Percentiles rank a stretch among this genome's conserved stretches.
Conservation (phyloP, 2,113 vertebrate genomes). For the Mobula hypostoma region DNA sequence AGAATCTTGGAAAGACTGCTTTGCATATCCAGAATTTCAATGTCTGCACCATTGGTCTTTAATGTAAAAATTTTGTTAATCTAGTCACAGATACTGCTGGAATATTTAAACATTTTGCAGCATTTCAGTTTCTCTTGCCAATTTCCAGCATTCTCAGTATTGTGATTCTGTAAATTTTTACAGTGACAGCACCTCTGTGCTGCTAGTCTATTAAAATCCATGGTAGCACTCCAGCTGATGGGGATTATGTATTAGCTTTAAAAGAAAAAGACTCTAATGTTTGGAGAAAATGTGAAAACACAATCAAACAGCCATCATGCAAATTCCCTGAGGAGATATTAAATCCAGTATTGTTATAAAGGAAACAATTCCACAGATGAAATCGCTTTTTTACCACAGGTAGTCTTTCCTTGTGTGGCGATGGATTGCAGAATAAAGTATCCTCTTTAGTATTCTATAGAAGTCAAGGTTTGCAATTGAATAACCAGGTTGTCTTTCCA, state of each 20-base stretch:
- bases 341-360: not conserved
- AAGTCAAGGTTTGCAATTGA: not conserved
- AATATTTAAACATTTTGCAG: no score
- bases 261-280: not conserved
- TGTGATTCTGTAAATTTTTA: not conserved
- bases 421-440: not conserved
- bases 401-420: not conserved
- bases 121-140: not conserved
- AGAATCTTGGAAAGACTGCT: no score
- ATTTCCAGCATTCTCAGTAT: not conserved
- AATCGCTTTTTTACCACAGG: not conserved
- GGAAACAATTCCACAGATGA: not conserved
- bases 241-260: not conserved
- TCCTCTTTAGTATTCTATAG: not conserved
- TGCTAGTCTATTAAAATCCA: not conserved
- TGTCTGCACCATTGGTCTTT: no score
- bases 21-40: no score
- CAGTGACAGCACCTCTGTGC: not conserved
- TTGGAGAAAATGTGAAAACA: not conserved
- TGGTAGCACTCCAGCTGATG: not conserved
- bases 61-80: no score
- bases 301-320: not conserved
- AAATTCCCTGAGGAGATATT: not conserved
- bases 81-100: no score
- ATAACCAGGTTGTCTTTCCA: not conserved